phyloP scores from a whole-genome alignment of 2,888 invertebrate species.

The Drosophila nr. fundita region DNA sequence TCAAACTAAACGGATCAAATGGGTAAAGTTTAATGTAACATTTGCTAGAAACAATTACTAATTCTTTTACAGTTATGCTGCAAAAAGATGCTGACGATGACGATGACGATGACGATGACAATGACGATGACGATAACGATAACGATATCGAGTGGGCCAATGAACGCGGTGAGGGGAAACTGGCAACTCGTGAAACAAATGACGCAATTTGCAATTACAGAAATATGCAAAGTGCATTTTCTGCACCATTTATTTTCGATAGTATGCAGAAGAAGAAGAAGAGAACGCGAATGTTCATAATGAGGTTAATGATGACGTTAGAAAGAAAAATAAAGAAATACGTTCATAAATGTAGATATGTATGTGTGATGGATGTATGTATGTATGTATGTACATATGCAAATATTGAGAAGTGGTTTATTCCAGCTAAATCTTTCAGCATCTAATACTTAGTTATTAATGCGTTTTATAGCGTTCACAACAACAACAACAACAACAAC shows the following conservation, averaged over 20 bases:
- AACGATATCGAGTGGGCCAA: not conserved
- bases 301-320: constrained; percentile 33
- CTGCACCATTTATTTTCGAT: constrained; percentile 58
- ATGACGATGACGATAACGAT: not conserved
- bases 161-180: not conserved
- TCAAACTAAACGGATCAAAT: constrained; percentile 24
- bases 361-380: not conserved
- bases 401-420: constrained; percentile 4
- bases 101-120: not conserved
- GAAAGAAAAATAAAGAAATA: not conserved
- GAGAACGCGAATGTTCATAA: constrained; percentile 10
- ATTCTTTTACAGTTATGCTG: constrained; percentile 10
- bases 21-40: constrained; percentile 37
- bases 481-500: constrained; percentile 23
- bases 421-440: constrained; percentile 50
- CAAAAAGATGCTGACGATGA: constrained; percentile 18
- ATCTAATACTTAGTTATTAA: constrained; percentile 50
- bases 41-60: constrained; percentile 8
- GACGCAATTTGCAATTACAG: constrained; percentile 51
- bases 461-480: constrained; percentile 45
- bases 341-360: not conserved
- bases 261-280: constrained; percentile 27
- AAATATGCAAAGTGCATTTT: constrained; percentile 48
- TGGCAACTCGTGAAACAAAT: not conserved
- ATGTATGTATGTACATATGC: not conserved